Conservation (phyloP, 1,140 invertebrate species). For the Nasonia giraulti region DNA sequence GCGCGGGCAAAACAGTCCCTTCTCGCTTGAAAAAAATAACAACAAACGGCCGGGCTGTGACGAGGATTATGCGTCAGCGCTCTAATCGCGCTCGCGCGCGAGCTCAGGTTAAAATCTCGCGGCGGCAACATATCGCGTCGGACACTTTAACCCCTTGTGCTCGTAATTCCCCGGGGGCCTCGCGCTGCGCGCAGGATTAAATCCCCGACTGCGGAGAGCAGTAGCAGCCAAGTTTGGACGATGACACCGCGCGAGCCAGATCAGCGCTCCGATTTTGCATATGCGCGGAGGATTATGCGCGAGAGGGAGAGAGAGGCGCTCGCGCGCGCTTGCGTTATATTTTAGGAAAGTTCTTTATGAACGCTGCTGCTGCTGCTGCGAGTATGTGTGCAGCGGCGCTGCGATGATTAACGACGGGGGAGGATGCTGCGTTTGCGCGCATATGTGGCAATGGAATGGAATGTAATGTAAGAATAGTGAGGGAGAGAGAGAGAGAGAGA, state of each 20-base stretch:
- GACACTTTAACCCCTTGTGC: slow-evolving; percentile 42
- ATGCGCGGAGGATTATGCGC: slow-evolving; percentile 31
- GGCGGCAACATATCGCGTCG: slow-evolving; percentile 6
- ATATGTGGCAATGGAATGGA: neutral
- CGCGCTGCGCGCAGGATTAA: slow-evolving; percentile 27
- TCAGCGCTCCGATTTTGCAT: slow-evolving; percentile 24
- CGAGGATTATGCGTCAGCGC: neutral
- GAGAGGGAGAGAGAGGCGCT: neutral
- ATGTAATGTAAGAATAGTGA: slow-evolving; percentile 1
- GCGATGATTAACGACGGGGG: slow-evolving; percentile 27
- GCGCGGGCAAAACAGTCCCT: neutral
- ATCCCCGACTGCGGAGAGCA: neutral
- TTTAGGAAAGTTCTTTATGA: slow-evolving; percentile 37
- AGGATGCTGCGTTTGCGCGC: neutral
- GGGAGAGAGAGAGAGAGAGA: neutral
- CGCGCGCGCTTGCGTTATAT: slow-evolving; percentile 2
- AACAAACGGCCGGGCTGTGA: neutral
- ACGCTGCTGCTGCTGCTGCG: neutral
- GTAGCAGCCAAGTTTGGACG: slow-evolving; percentile 40
- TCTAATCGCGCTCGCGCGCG: slow-evolving; percentile 31
- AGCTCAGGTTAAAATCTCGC: neutral
- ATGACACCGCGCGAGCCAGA: slow-evolving; percentile 38
- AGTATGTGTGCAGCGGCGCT: neutral
- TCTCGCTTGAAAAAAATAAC: neutral
- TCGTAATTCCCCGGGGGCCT: neutral